Evolutionary conservation across 2,888 invertebrate species (phyloP), one percentile per base, ranked within the genome.

Genomic region (Melieria crassipennis): DNA sequence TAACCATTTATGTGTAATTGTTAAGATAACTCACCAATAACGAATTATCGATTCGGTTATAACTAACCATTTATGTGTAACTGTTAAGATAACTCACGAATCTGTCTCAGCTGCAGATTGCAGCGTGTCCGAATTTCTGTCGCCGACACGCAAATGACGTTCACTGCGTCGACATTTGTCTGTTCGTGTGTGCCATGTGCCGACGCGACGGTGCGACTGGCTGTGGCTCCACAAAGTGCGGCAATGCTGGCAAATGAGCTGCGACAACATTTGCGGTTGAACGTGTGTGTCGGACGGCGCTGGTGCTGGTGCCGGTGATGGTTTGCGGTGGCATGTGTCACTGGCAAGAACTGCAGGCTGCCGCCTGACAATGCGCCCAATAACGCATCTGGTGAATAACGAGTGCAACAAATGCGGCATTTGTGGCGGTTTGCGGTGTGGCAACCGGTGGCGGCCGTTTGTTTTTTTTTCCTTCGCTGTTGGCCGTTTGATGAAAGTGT

Each of bases 261-360:
- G 65, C 55, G 47, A 52, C 16, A 57, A 52, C 16, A 62, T 58
- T 42, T 55, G 71, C 55, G 62, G 50, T 57, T 57, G 30, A 7
- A 62, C 62, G 30, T 30, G 30, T 30, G 30, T 30, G 30, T 30
- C 2, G 30, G 30, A 30, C 30, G 30, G 30, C 30, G 30, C 30
- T 30, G 30, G 30, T 30, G 50, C 52, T 52, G 64, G 30, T 47
- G 70, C 64, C 58, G 64, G 58, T 65, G 43, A 11, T 65, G 70
- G 64, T 70, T 63, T 64, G 70, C 65, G 58, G 70, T 52, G 70
- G 70, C 70, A 73, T 73, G 73, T 69, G 70, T 73, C 65, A 68
- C 62, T 57, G 10, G 65, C 70, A 70, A 70, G 52, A 9, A 60
- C 10, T 7, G 45, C 43, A 43, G 52, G 2, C 42, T 11, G n/a